These are phyloP conservation scores for Ormyrus thymus DNA, from an alignment of 2,888 invertebrate species.

Conservation along the genomic window DNA sequence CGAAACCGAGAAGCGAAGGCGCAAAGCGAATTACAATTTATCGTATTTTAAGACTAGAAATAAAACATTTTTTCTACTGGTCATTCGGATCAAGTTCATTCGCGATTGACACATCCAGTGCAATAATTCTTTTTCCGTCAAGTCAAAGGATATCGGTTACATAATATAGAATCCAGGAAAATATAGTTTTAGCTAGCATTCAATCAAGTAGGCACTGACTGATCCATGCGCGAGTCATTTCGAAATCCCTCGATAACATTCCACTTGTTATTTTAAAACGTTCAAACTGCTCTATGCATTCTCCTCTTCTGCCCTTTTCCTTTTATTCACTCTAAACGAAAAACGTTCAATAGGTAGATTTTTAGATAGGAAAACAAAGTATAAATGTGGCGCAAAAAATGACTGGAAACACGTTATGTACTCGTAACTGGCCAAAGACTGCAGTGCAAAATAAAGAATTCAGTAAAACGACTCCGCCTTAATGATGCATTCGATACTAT, in stretches of 20 bases:
- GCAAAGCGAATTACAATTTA: too few species aligned
- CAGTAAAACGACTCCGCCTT: constrained; percentile 27
- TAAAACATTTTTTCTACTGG: neutral
- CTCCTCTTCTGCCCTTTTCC: neutral
- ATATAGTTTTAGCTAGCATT: constrained; percentile 16
- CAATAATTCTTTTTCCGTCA: constrained; percentile 18
- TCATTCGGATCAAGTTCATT: neutral
- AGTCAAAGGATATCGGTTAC: constrained; percentile 47
- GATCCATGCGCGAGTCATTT: constrained; percentile 10
- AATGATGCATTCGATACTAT: constrained; percentile 19
- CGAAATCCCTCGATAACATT: neutral
- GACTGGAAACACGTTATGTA: constrained; percentile 7
- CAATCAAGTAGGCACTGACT: constrained; percentile 29
- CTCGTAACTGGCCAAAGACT: constrained; percentile 48
- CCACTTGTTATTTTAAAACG: constrained; percentile 33
- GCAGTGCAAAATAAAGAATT: constrained; percentile 13
- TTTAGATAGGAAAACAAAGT: constrained; percentile 12
- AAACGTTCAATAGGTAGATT: too few species aligned
- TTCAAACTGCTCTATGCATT: neutral
- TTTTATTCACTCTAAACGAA: too few species aligned
- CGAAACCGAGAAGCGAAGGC: too few species aligned
- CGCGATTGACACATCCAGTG: constrained; percentile 14
- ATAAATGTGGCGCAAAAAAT: constrained; percentile 37
- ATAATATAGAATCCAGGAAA: constrained; percentile 3
- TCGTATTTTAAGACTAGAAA: too few species aligned